Base-by-base conservation (phyloP, 1,140 invertebrate species). In the Adoxophyes honmai region DNA sequence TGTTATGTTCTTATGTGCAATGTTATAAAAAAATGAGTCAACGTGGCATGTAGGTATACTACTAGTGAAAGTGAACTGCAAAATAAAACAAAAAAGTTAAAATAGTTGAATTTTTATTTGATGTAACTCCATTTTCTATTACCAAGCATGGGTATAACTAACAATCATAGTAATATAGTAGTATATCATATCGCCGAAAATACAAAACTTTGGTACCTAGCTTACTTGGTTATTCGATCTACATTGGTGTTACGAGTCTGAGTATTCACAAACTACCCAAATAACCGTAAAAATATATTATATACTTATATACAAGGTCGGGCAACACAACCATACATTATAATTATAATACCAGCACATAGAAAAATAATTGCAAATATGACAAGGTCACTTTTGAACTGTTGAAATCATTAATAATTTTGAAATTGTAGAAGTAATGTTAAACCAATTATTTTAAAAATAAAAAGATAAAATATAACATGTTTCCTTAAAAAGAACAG, bases 161-260 rank as follows among this genome's bases (percentile, higher is more conserved):
- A 83, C 70, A 77, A 75, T 68, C 68, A 78, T 69, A 73, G 59
- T 67, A 35, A 68, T 67, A 68, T 70, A 76, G 62, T 33, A 16
- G 61, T 66, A 63, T 59, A 64, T 61, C 62, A 73, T 76, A 78
- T 81, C 76, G 75, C 77, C 79, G 66, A 78, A 66, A 84, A 82
- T 79, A 80, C 60, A 81, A 82, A 81, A 81, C 84, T 87, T 87
- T 87, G 84, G 84, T 87, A 81, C 68, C 76, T 85, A 87, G 84
- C 84, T 85, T 81, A 78, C 62, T 69, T 66, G 39, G 11, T 34
- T 52, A 52, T 34, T 48, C 42, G 42, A 48, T 48, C 34, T 52
- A 52, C 51, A 52, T 52, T 52, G 51, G 51, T 52, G 34, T 52
- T 52, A 35, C 42, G 21, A 21, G n/a, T 21, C 42, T 48, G 42